Conservation (phyloP, 1,140 invertebrate species). For the Drosophila ficusphila region DNA sequence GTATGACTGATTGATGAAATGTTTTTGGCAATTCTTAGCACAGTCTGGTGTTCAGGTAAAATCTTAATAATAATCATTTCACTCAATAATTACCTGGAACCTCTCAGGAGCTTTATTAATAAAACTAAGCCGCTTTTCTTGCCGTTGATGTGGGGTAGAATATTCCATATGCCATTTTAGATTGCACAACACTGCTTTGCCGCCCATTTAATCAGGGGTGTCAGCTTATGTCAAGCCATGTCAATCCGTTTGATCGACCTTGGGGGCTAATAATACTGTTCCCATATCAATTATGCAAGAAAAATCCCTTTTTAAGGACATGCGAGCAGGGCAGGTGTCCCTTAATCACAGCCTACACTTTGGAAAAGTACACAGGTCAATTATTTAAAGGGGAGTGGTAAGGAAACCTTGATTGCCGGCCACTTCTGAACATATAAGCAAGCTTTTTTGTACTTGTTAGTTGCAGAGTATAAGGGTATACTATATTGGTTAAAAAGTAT, state of each 20-base stretch:
- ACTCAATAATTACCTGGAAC: background rate
- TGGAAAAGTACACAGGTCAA: background rate
- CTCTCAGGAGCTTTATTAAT: background rate
- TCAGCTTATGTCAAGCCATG: slow-evolving; percentile 7
- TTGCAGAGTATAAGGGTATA: no score
- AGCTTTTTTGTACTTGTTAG: background rate
- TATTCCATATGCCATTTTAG: slow-evolving; percentile 3
- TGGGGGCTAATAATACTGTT: slow-evolving; percentile 19
- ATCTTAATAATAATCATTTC: background rate
- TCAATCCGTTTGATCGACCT: slow-evolving; percentile 4
- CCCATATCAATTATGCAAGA: slow-evolving; percentile 16
- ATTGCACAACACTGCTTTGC: background rate
- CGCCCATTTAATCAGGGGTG: slow-evolving; percentile 5
- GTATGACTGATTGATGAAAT: slow-evolving; percentile 5
- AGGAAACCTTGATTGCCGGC: background rate
- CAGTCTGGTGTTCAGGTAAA: background rate
- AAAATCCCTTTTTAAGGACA: background rate
- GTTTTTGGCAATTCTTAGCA: slow-evolving; percentile 4
- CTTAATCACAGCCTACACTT: slow-evolving; percentile 4
- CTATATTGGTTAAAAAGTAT: no score
- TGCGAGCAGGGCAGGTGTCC: slow-evolving; percentile 11
- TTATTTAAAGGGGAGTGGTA: slow-evolving; percentile 8
- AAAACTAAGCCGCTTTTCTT: background rate
- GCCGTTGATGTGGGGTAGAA: background rate
- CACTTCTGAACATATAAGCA: background rate